phyloP scores from a whole-genome alignment of 2,113 vertebrate species.

The Pterocles gutturalis region DNA sequence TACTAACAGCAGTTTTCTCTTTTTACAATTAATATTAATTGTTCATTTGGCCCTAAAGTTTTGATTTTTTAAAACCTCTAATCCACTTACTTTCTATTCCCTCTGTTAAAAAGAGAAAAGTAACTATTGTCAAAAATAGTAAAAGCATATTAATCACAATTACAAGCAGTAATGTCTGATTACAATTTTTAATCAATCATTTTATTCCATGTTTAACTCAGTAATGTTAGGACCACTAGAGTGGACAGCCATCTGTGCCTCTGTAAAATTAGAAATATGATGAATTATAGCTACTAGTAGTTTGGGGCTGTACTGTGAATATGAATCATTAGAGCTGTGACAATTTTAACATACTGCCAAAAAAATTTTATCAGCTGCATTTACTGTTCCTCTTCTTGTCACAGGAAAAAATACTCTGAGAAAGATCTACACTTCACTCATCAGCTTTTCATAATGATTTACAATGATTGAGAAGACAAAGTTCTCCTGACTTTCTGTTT shows the following conservation, averaged over 20 bases:
- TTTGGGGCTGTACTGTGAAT: slow-evolving; percentile 44
- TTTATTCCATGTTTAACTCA: slow-evolving; percentile 52
- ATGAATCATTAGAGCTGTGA: slow-evolving; percentile 25
- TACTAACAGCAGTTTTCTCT: neutral
- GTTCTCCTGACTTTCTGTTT: neutral
- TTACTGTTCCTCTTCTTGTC: neutral
- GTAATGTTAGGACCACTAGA: slow-evolving; percentile 55
- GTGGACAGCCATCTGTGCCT: slow-evolving; percentile 73
- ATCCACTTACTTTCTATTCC: neutral
- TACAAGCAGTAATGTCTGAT: slow-evolving; percentile 59
- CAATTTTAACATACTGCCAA: neutral
- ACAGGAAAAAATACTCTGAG: neutral
- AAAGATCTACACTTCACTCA: neutral
- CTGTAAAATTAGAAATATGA: slow-evolving; percentile 74
- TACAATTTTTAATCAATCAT: slow-evolving; percentile 71
- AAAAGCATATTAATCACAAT: slow-evolving; percentile 73
- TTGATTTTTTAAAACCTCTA: neutral
- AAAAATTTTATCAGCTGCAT: neutral
- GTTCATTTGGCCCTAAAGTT: slow-evolving; percentile 3
- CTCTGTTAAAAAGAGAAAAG: neutral
- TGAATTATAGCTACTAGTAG: slow-evolving; percentile 55
- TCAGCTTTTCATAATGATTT: neutral
- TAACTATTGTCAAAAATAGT: slow-evolving; percentile 55
- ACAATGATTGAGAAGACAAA: neutral
- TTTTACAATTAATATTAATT: neutral